phyloP scores from a whole-genome alignment of 2,888 invertebrate genomes.

The Xestoiulus laeticollis region DNA sequence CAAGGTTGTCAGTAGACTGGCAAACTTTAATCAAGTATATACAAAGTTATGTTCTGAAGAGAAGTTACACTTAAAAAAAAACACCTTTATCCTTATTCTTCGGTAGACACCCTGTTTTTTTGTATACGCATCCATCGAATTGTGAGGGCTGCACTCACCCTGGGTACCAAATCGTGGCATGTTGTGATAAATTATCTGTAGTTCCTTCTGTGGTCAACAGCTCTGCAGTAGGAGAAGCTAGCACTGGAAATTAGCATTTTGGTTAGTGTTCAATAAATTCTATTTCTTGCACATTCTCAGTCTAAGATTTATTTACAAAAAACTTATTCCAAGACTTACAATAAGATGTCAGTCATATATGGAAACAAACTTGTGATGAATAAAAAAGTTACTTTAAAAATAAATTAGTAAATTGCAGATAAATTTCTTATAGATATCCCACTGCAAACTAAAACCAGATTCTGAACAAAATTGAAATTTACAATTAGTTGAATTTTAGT shows the following conservation, averaged over 20 bases:
- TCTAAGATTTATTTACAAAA: background rate
- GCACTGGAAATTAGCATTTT: slow-evolving; percentile 35
- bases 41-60: background rate
- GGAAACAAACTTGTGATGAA: too few relatives aligned
- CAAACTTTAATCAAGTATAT: background rate
- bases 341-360: too few relatives aligned
- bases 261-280: slow-evolving; percentile 40
- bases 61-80: background rate
- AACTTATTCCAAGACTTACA: too few relatives aligned
- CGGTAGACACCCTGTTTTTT: background rate
- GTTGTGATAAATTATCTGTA: slow-evolving; percentile 32
- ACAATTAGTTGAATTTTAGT: too few relatives aligned
- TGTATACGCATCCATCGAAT: background rate
- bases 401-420: background rate
- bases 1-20: too few relatives aligned
- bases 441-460: too few relatives aligned
- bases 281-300: slow-evolving; percentile 34
- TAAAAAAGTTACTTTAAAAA: too few relatives aligned
- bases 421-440: background rate
- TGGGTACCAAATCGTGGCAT: slow-evolving; percentile 31
- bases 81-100: background rate
- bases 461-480: too few relatives aligned
- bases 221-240: background rate
- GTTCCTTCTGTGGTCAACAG: background rate
- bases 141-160: background rate